These are phyloP conservation scores for Macrotis lagotis DNA, from an alignment of 2,113 vertebrate genomes.

Conservation along the genomic window DNA sequence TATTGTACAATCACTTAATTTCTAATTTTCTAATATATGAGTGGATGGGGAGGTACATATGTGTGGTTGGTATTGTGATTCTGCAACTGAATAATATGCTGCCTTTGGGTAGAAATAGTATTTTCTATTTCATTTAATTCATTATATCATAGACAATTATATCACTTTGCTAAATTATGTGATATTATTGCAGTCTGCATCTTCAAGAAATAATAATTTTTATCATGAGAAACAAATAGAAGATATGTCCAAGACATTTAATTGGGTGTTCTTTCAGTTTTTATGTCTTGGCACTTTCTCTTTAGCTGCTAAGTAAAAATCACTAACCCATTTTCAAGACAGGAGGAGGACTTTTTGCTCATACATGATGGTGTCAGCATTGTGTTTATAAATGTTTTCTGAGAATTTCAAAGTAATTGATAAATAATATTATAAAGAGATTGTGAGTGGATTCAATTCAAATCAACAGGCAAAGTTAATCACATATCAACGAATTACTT, in stretches of 20 bases:
- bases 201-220: neutral
- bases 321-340: neutral
- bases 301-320: neutral
- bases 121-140: neutral
- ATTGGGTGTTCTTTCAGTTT: neutral
- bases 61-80: neutral
- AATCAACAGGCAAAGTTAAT: too few species aligned
- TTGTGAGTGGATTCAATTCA: too few species aligned
- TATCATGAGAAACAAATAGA: neutral
- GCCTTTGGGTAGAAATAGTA: neutral
- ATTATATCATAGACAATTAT: neutral
- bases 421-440: too few species aligned
- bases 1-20: neutral
- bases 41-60: too few species aligned
- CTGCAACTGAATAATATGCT: neutral
- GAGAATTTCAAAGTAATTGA: too few species aligned
- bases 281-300: neutral
- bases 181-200: neutral
- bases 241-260: too few species aligned
- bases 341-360: neutral
- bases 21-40: too few species aligned
- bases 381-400: too few species aligned
- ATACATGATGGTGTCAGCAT: neutral
- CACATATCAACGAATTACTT: too few species aligned
- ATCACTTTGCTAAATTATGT: neutral